Evolutionary conservation across 2,113 vertebrate species (phyloP).

Genomic region (Cheirogaleus medius): DNA sequence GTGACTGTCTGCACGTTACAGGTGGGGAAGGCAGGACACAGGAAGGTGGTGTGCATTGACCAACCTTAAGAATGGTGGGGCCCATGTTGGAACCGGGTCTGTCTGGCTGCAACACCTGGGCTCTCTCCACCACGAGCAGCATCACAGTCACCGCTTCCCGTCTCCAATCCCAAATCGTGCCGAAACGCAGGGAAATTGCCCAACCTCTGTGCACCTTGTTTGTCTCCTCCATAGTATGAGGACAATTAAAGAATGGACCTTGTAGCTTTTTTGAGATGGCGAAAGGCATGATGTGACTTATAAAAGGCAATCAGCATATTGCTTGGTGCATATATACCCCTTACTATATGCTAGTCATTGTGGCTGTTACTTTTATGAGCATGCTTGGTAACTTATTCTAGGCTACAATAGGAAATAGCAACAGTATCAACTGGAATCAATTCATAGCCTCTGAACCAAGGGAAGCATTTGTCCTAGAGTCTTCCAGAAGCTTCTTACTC

Average conservation of each 20-base stretch:
- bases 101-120: fast-evolving
- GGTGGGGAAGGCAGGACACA: background rate
- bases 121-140: fast-evolving
- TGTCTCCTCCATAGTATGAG: background rate
- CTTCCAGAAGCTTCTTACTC: background rate
- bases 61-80: background rate
- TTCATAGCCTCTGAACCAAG: background rate
- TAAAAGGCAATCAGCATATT: background rate
- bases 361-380: background rate
- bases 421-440: too few species aligned
- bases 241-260: background rate
- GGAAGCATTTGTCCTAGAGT: background rate
- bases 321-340: background rate
- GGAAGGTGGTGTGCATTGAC: background rate
- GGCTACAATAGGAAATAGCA: background rate
- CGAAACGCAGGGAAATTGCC: background rate
- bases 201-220: background rate
- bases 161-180: background rate
- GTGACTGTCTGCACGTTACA: fast-evolving
- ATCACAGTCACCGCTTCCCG: fast-evolving
- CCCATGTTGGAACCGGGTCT: background rate
- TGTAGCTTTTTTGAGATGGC: background rate
- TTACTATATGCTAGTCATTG: background rate
- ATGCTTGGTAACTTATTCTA: background rate
- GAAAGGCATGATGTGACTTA: background rate